phyloP scores from a whole-genome alignment of 2,113 vertebrate species.

The Halcyon senegalensis region DNA sequence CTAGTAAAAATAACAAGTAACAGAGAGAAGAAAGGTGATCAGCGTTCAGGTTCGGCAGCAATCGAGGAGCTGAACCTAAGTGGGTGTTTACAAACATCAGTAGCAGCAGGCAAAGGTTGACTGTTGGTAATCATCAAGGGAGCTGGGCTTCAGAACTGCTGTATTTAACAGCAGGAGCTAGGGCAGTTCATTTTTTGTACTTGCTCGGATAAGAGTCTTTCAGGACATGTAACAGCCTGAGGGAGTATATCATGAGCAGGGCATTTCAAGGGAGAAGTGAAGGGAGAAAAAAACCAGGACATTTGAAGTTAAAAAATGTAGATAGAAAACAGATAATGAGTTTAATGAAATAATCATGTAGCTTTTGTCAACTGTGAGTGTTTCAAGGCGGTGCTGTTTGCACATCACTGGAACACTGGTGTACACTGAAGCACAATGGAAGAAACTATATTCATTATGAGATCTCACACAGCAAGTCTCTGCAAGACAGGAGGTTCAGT shows the following conservation, averaged over 20 bases:
- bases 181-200: not conserved
- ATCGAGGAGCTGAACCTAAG: not conserved
- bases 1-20: not conserved
- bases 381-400: not conserved
- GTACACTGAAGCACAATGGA: accelerated
- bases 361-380: not conserved
- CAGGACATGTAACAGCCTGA: not conserved
- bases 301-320: not conserved
- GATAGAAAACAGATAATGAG: not conserved
- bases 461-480: not conserved
- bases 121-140: not conserved
- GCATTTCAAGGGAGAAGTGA: not conserved
- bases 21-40: not conserved
- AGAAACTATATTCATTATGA: not conserved
- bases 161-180: not conserved
- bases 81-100: not conserved
- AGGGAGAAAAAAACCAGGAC: not conserved
- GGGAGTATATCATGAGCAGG: accelerated
- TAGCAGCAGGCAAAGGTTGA: not conserved
- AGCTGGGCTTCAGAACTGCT: not conserved
- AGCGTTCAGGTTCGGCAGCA: not conserved
- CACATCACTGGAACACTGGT: not conserved
- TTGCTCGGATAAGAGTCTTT: not conserved
- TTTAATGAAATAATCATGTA: not conserved
- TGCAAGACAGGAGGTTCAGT: not conserved